Conservation (phyloP, 2,113 vertebrate genomes). For the Tenrec ecaudatus region DNA sequence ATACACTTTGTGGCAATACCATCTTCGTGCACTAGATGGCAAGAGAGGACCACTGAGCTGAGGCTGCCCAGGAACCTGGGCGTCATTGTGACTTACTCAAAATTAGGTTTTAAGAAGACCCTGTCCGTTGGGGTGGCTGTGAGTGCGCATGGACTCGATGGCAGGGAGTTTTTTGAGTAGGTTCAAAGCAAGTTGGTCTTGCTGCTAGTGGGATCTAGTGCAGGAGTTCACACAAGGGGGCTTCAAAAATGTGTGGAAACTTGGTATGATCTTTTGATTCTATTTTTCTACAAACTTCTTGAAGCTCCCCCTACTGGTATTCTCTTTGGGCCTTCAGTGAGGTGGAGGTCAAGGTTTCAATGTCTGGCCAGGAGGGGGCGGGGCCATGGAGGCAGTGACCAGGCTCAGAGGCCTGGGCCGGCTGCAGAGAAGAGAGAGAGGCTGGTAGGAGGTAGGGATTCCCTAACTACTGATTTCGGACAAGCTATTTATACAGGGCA, state of each 20-base stretch:
- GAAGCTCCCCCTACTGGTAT: no score
- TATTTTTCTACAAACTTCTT: no score
- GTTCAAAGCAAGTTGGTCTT: background rate
- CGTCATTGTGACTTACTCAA: rapidly evolving
- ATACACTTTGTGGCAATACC: conserved; percentile 38
- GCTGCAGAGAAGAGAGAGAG: background rate
- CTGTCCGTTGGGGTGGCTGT: background rate
- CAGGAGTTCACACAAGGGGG: background rate
- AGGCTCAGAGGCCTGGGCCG: background rate
- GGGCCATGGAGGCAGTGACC: background rate
- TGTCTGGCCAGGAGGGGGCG: background rate
- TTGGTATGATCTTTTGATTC: no score
- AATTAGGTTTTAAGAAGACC: background rate
- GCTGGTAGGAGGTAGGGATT: background rate
- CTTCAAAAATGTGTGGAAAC: no score
- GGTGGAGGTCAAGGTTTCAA: background rate
- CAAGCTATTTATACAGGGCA: no score
- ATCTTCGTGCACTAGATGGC: conserved; percentile 79
- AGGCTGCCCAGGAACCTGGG: background rate
- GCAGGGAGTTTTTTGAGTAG: background rate
- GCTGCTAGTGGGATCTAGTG: background rate
- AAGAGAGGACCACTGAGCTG: conserved; percentile 44
- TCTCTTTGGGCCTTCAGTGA: conserved; percentile 7
- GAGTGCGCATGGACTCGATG: no score
- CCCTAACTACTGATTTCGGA: background rate